Percentiles rank a stretch among this genome's conserved stretches.
These are phyloP conservation scores for Sitobion miscanthi DNA, from an alignment of 1,140 invertebrate species.

Conservation along the genomic window DNA sequence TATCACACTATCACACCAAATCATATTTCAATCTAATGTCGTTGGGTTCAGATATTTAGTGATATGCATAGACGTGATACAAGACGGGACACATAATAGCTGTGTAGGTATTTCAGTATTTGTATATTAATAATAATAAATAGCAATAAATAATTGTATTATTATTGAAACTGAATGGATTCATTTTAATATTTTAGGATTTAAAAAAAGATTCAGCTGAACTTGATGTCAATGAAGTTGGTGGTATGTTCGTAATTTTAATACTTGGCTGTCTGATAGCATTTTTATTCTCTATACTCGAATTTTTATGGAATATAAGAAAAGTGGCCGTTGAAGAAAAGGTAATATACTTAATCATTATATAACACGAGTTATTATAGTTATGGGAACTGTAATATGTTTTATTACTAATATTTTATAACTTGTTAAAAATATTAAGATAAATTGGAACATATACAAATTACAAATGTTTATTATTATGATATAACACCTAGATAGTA, in stretches of 20 bases:
- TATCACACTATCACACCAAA: too few relatives aligned
- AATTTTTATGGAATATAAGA: constrained; percentile 92
- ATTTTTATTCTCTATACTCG: constrained; percentile 86
- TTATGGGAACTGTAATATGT: not conserved
- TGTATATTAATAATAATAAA: not conserved
- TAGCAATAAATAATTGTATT: not conserved
- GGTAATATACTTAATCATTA: constrained; percentile 65
- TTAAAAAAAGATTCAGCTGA: constrained; percentile 62
- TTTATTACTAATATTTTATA: not conserved
- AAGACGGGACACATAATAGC: too few relatives aligned
- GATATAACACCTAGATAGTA: not conserved
- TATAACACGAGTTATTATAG: not conserved
- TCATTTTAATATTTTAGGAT: constrained; percentile 7
- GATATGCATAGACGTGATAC: too few relatives aligned
- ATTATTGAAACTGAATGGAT: not conserved
- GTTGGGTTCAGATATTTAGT: too few relatives aligned
- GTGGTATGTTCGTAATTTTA: constrained; percentile 93
- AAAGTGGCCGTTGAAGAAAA: constrained; percentile 88
- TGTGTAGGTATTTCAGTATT: too few relatives aligned
- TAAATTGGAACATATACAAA: not conserved
- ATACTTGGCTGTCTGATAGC: constrained; percentile 89
- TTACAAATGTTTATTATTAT: not conserved
- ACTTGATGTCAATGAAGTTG: constrained; percentile 87
- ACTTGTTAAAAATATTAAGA: not conserved
- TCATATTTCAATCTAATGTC: too few relatives aligned